Conservation (phyloP, 2,797 vertebrate genomes). For the Diceros bicornis region DNA sequence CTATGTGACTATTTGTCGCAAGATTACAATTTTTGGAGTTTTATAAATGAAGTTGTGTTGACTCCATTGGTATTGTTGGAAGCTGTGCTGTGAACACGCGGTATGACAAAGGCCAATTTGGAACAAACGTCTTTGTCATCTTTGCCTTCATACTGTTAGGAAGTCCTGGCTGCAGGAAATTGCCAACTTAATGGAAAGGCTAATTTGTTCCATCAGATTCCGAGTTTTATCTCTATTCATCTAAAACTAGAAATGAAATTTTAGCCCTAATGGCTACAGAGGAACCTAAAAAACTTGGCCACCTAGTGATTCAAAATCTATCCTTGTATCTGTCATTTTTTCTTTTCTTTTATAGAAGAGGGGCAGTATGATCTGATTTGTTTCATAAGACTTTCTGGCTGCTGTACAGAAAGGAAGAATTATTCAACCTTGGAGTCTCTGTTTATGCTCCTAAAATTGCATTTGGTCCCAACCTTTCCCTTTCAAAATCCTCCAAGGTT, state of each 20-base stretch:
- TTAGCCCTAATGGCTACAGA: background rate
- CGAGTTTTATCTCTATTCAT: background rate
- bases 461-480: background rate
- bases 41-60: background rate
- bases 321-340: background rate
- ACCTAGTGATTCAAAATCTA: background rate
- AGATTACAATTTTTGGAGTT: background rate
- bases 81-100: background rate
- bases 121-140: background rate
- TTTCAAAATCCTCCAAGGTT: background rate
- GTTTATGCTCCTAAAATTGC: background rate
- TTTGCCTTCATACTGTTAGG: background rate
- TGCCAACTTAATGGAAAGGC: background rate
- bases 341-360: background rate
- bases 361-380: background rate
- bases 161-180: background rate
- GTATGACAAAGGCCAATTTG: background rate
- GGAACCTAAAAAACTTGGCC: background rate
- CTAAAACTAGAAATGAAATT: conserved; percentile 34
- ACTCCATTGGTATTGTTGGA: background rate
- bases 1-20: background rate
- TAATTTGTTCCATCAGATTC: background rate
- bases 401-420: background rate
- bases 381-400: background rate
- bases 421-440: background rate